Percentiles rank a stretch among this genome's conserved stretches.
Conservation (phyloP, 2,113 vertebrate species). For the Sebastes schlegelii region DNA sequence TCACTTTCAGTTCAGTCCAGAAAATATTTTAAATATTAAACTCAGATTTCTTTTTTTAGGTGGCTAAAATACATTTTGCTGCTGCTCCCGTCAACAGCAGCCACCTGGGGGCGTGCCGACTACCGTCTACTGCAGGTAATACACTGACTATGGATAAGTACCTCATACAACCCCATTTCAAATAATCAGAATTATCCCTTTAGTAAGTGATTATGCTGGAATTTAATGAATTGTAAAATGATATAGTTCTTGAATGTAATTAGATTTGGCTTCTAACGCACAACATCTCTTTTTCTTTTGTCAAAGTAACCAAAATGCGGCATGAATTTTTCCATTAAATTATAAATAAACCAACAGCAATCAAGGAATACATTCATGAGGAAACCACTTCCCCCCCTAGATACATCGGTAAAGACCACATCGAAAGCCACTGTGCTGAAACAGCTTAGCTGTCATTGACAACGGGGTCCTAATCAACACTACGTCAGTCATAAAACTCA, state of each 20-base stretch:
- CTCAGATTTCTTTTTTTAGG: no score
- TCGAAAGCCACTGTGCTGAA: slow-evolving; percentile 15
- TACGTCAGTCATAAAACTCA: slow-evolving; percentile 20
- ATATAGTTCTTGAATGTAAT: not conserved
- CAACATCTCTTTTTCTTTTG: not conserved
- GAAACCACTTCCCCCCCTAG: not conserved
- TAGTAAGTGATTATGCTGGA: not conserved
- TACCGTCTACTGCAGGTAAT: not conserved
- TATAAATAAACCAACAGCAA: not conserved
- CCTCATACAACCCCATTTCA: not conserved
- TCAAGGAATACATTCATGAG: not conserved
- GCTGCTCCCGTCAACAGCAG: no score
- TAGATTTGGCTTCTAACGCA: not conserved
- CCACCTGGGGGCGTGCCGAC: no score
- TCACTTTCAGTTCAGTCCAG: no score
- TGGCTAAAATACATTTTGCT: no score
- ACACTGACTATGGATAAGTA: not conserved
- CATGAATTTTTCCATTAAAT: not conserved
- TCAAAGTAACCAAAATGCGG: not conserved
- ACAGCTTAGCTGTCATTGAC: slow-evolving; percentile 8
- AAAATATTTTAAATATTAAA: no score
- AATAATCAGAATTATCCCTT: not conserved
- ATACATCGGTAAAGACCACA: not conserved
- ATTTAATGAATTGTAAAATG: not conserved
- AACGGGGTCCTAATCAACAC: slow-evolving; percentile 12